Conservation (phyloP, 1,140 invertebrate species). For the Microvelia longipes region DNA sequence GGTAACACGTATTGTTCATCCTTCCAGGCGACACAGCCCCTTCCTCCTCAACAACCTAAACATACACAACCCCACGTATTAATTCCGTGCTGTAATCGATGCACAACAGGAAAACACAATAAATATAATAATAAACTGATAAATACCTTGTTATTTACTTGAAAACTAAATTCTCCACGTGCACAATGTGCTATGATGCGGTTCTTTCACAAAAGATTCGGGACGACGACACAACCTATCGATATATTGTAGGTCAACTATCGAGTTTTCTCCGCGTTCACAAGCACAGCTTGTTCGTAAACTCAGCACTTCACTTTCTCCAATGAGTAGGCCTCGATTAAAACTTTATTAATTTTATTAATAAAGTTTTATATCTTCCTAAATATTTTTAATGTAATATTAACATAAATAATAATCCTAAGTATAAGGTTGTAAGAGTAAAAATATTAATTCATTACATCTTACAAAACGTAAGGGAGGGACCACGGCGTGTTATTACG, state of each 20-base stretch:
- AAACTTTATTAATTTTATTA: no score
- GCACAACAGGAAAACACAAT: not conserved
- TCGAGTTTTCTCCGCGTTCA: no score
- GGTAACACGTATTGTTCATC: constrained; percentile 71
- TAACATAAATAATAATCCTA: no score
- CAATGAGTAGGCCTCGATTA: no score
- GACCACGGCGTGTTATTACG: no score
- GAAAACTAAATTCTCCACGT: constrained; percentile 2
- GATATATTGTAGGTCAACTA: not conserved
- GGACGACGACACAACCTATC: not conserved
- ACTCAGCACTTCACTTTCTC: no score
- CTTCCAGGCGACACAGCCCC: constrained; percentile 32
- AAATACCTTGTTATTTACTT: not conserved
- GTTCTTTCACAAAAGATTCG: not conserved
- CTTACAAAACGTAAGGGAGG: no score
- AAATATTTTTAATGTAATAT: no score
- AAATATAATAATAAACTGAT: not conserved
- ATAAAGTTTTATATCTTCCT: no score
- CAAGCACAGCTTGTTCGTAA: no score
- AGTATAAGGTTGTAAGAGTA: no score
- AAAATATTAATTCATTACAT: no score
- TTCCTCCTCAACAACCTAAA: constrained; percentile 6
- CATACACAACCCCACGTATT: not conserved
- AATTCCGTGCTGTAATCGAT: not conserved
- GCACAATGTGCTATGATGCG: constrained; percentile 1